Evolutionary conservation across 2,888 invertebrate species (phyloP).

Genomic region (Schizotus pectinicornis): DNA sequence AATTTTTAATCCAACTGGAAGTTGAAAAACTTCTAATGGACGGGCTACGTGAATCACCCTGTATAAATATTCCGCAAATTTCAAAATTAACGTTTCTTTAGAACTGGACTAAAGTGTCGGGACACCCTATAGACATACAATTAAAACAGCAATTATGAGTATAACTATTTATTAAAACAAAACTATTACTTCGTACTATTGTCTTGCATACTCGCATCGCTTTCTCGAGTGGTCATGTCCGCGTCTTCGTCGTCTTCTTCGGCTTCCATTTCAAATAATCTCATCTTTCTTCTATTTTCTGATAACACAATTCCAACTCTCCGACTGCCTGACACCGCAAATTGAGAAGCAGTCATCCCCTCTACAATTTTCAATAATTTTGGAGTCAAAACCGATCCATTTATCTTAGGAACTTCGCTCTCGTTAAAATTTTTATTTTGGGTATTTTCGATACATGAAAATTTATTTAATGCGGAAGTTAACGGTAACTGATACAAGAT

Average conservation of each 20-base stretch:
- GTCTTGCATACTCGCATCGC: constrained; percentile 24
- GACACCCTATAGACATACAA: too few species aligned
- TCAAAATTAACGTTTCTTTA: too few species aligned
- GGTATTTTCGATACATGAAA: constrained; percentile 37
- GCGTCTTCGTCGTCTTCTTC: constrained; percentile 88
- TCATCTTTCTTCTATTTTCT: constrained; percentile 78
- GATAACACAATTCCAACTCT: constrained; percentile 87
- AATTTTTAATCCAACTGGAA: too few species aligned
- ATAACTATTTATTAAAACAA: not conserved
- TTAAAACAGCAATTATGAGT: too few species aligned
- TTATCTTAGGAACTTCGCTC: constrained; percentile 58
- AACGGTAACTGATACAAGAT: constrained; percentile 48
- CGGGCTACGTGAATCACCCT: too few species aligned
- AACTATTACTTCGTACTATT: too few species aligned
- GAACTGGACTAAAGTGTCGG: too few species aligned
- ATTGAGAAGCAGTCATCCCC: constrained; percentile 68
- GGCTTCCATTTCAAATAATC: constrained; percentile 90
- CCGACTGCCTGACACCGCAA: constrained; percentile 85
- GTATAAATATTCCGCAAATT: too few species aligned
- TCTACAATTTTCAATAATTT: constrained; percentile 68
- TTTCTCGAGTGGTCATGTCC: constrained; percentile 53
- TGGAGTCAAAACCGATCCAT: constrained; percentile 63
- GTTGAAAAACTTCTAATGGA: too few species aligned
- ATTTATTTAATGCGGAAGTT: constrained; percentile 49
- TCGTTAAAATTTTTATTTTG: constrained; percentile 37